Evolutionary conservation across 2,797 vertebrate genomes (phyloP).

Genomic region (Pantherophis alleghaniensis): DNA sequence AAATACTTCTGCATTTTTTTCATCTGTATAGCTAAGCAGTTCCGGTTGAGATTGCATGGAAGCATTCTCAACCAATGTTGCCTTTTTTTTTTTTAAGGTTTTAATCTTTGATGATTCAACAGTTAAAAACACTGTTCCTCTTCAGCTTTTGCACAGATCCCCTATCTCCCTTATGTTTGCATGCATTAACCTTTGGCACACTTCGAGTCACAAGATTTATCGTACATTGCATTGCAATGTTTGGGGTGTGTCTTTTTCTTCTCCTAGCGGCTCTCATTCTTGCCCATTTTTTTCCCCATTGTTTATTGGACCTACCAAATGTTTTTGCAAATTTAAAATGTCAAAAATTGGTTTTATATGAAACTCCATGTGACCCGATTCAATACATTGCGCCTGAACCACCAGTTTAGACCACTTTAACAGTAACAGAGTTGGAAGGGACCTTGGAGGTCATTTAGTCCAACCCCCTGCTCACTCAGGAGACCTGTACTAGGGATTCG

Average conservation of each 20-base stretch:
- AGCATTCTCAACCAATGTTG: neutral
- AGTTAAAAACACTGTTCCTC: constrained; percentile 9
- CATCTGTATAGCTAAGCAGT: constrained; percentile 16
- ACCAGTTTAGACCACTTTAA: neutral
- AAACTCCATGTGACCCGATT: neutral
- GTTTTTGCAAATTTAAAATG: neutral
- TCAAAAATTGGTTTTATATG: neutral
- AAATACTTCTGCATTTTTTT: neutral
- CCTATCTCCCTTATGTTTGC: constrained; percentile 10
- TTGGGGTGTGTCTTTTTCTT: neutral
- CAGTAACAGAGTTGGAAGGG: no score
- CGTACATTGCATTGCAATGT: neutral
- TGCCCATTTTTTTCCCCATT: neutral
- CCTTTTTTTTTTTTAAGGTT: neutral
- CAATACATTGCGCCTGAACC: neutral
- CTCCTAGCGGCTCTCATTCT: neutral
- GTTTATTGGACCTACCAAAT: neutral
- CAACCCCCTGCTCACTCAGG: no score
- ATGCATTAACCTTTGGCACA: constrained; percentile 9
- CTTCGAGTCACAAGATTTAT: constrained; percentile 16
- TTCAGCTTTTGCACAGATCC: neutral
- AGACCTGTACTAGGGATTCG: no score
- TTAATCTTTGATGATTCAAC: constrained; percentile 16
- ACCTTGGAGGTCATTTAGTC: no score
- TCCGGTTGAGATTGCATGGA: neutral